A percentile compares a stretch with the other conserved stretches of the same genome.
phyloP scores from a whole-genome alignment of 1,140 invertebrate species.

The Heliothis subflexa region DNA sequence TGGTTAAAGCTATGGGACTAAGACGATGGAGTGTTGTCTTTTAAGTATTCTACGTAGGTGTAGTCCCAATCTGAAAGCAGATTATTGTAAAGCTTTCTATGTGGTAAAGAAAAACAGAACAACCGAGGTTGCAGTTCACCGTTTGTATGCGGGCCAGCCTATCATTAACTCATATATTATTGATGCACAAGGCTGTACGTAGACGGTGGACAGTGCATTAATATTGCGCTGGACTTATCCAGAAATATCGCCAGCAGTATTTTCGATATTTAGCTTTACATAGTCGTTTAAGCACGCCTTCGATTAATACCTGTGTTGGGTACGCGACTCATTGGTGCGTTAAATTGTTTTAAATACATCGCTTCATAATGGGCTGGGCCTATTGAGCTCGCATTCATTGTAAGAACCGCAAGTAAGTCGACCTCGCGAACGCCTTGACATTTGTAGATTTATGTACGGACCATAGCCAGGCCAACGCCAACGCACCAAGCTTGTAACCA shows the following conservation, averaged over 20 bases:
- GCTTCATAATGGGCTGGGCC: not conserved
- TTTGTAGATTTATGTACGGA: slow-evolving; percentile 47
- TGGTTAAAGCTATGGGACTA: no score
- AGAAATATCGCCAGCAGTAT: slow-evolving; percentile 15
- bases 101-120: not conserved
- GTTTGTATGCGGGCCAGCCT: not conserved
- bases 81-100: not conserved
- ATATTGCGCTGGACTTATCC: not conserved
- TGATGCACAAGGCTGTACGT: not conserved
- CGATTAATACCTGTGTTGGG: not conserved
- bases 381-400: slow-evolving; percentile 27
- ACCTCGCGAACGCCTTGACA: slow-evolving; percentile 53
- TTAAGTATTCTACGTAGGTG: no score
- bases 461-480: slow-evolving; percentile 30
- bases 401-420: slow-evolving; percentile 53
- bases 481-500: slow-evolving; percentile 29
- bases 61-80: not conserved
- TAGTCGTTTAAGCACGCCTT: not conserved
- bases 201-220: slow-evolving; percentile 1
- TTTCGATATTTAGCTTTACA: not conserved
- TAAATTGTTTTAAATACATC: not conserved
- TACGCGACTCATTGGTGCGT: not conserved
- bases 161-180: slow-evolving; percentile 31
- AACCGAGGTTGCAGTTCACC: slow-evolving; percentile 10
- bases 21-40: no score